phyloP scores from a whole-genome alignment of 2,888 invertebrate species.

The Apamea anceps region DNA sequence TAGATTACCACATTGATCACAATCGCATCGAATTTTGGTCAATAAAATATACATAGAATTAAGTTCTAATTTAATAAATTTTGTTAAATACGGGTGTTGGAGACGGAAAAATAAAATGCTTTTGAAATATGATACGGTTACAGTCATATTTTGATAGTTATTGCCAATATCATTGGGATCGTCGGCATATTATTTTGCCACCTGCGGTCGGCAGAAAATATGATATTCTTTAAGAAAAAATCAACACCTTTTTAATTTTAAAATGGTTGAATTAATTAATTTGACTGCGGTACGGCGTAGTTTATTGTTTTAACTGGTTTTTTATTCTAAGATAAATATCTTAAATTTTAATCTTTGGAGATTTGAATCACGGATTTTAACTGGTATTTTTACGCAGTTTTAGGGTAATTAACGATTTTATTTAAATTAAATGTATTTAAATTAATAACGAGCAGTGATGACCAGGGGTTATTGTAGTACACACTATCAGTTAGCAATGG shows the following conservation, averaged over 20 bases:
- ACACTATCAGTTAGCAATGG: no score
- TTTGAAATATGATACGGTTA: slow-evolving; percentile 46
- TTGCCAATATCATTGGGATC: background rate
- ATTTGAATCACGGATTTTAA: slow-evolving; percentile 25
- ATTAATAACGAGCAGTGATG: background rate
- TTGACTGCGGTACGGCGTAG: background rate
- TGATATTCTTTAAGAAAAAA: slow-evolving; percentile 22
- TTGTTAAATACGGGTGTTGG: slow-evolving; percentile 13
- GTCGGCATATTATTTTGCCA: background rate
- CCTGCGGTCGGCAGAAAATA: slow-evolving; percentile 15
- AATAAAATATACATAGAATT: slow-evolving; percentile 32
- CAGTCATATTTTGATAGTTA: slow-evolving; percentile 9
- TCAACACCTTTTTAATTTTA: slow-evolving; percentile 16
- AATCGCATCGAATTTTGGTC: slow-evolving; percentile 33
- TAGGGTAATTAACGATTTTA: background rate
- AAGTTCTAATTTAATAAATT: slow-evolving; percentile 49
- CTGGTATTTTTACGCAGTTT: slow-evolving; percentile 8
- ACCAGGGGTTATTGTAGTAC: no score
- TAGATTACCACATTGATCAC: slow-evolving; percentile 30
- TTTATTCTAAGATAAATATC: slow-evolving; percentile 4
- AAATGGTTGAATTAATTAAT: background rate
- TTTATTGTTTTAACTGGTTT: slow-evolving; percentile 9
- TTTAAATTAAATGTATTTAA: background rate
- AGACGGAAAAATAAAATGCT: slow-evolving; percentile 1
- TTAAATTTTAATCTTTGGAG: background rate